Percentiles rank a stretch among this genome's conserved stretches.
phyloP scores from a whole-genome alignment of 2,888 invertebrate species.

The Thyatira batis region DNA sequence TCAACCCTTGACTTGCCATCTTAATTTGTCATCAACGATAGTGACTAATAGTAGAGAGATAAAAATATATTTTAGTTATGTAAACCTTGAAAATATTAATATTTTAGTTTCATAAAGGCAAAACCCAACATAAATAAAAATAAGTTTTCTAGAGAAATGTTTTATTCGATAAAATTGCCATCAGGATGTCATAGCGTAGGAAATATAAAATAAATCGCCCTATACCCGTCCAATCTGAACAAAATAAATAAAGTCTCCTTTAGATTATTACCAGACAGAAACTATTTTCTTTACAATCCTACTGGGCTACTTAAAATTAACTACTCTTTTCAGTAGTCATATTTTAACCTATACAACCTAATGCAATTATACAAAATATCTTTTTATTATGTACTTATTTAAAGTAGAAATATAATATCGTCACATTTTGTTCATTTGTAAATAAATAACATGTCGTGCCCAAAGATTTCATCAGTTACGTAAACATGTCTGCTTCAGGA shows the following conservation, averaged over 20 bases:
- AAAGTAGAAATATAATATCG: slow-evolving; percentile 69
- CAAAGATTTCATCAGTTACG: slow-evolving; percentile 32
- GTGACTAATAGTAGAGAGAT: no score
- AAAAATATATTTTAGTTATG: no score
- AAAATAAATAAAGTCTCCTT: slow-evolving; percentile 71
- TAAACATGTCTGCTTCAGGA: slow-evolving; percentile 36
- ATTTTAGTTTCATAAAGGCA: slow-evolving; percentile 12
- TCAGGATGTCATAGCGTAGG: slow-evolving; percentile 58
- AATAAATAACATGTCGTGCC: slow-evolving; percentile 38
- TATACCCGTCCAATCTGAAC: slow-evolving; percentile 61
- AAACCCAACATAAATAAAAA: slow-evolving; percentile 1
- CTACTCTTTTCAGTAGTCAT: slow-evolving; percentile 55
- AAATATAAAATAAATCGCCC: slow-evolving; percentile 59
- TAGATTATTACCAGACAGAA: slow-evolving; percentile 63
- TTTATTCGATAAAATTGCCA: slow-evolving; percentile 65
- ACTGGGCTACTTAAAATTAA: slow-evolving; percentile 53
- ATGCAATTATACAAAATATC: slow-evolving; percentile 80
- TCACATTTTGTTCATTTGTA: slow-evolving; percentile 70
- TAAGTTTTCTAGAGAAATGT: slow-evolving; percentile 45
- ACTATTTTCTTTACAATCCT: slow-evolving; percentile 67
- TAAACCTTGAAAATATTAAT: no score
- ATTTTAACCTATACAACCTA: slow-evolving; percentile 75
- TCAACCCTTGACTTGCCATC: no score
- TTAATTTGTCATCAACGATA: no score
- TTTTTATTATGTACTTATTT: slow-evolving; percentile 70